Base-by-base conservation (phyloP, 2,888 invertebrate species). In the Ischnus inquisitorius region DNA sequence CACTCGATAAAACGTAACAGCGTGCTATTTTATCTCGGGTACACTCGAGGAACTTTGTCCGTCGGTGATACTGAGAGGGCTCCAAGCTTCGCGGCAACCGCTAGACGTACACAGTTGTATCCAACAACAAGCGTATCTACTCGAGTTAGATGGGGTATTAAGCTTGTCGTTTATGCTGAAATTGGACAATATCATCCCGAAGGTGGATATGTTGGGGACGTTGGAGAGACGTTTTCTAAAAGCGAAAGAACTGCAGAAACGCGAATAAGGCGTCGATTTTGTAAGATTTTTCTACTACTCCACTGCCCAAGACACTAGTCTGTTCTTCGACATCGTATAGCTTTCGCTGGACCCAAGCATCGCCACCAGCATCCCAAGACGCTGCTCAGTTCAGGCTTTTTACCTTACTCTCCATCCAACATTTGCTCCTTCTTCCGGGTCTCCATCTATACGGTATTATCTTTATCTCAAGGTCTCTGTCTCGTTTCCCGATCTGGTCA, bases 221-320 rank as follows among this genome's bases (percentile, higher is more conserved):
- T 39, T 51, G 67, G 54, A 57, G 43, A 60, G 65, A 43, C 46
- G 19, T 34, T 64, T 39, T 39, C 39, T 64, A 39, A 39, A 34
- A 39, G 22, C 28, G 54, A 46, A 34, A n/a, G 8, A 46, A 54
- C 34, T 60, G 48, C 62, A 46, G 34, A 25, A 68, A 39, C 46
- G 19, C 41, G 57, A 14, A 34, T 46, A 62, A 68, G 64, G 74
- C 62, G 62, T 69, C 67, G 65, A 74, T 72, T 77, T 84, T 78
- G 77, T 68, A 74, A 77, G 80, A 76, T 76, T 67, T 84, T 71
- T 69, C 77, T 51, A 64, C 25, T 79, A 25, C 28, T n/a, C 28
- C 28, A 62, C 76, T 57, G 22, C 16, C 19, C 34, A 25, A 71
- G 68, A 65, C 67, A 54, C 60, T 14, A 51, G 67, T 65, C 69